phyloP scores from a whole-genome alignment of 37 sponge, comb jelly and placozoan species.

The Bolinopsis microptera region DNA sequence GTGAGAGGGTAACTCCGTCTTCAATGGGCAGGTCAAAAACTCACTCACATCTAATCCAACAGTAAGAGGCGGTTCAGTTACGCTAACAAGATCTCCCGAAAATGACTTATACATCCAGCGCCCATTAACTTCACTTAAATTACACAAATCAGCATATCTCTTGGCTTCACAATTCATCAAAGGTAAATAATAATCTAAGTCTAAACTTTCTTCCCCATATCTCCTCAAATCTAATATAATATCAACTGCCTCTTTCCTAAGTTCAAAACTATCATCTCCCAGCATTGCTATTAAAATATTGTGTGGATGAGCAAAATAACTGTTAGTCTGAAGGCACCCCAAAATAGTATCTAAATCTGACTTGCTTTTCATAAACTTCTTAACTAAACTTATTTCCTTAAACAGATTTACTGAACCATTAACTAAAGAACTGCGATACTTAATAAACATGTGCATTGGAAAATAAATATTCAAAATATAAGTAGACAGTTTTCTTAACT shows the following conservation, averaged over 20 bases:
- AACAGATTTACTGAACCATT: not conserved
- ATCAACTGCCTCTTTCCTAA: not conserved
- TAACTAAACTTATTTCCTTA: not conserved
- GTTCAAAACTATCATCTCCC: not conserved
- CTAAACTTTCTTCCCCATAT: not conserved
- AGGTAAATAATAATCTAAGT: not conserved
- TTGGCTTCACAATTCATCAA: not conserved
- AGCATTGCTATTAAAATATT: not conserved
- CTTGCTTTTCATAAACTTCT: not conserved
- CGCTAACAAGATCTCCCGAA: not conserved
- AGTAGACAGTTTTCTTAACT: not conserved
- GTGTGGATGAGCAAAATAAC: not conserved
- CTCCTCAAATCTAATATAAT: not conserved
- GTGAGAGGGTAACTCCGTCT: not conserved
- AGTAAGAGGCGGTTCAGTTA: not conserved
- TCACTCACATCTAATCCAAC: not conserved
- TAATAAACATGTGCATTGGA: not conserved
- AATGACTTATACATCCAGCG: not conserved
- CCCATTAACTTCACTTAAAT: not conserved
- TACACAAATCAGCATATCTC: not conserved
- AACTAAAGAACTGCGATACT: not conserved
- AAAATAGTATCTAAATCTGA: not conserved
- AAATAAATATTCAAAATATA: not conserved
- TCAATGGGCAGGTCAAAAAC: not conserved
- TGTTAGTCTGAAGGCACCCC: not conserved